Percentiles rank a stretch among this genome's conserved stretches.
Conservation (phyloP, 2,113 vertebrate species). For the Ptilorrhoa leucosticta region DNA sequence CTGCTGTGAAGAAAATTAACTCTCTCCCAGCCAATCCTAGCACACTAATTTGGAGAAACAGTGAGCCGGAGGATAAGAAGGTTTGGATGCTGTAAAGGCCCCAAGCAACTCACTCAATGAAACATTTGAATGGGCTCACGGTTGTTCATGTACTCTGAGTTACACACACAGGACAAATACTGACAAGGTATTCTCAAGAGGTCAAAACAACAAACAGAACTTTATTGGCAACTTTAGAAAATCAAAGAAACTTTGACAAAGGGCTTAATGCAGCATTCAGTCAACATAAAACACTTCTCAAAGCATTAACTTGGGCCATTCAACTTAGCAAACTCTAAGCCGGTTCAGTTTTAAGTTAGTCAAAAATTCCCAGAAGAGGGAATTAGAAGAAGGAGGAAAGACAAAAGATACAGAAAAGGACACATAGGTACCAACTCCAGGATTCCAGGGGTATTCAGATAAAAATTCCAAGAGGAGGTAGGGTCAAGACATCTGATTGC, state of each 20-base stretch:
- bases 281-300: background rate
- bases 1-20: background rate
- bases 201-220: background rate
- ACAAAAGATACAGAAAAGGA: background rate
- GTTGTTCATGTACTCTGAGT: background rate
- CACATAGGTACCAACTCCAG: background rate
- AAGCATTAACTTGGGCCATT: background rate
- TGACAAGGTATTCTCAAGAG: background rate
- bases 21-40: background rate
- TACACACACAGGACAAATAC: background rate
- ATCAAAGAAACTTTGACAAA: background rate
- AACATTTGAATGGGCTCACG: background rate
- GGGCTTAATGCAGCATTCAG: background rate
- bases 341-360: background rate
- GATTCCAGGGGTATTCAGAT: background rate
- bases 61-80: background rate
- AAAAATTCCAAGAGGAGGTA: background rate
- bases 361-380: background rate
- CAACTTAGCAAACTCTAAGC: background rate
- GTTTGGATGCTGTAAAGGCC: background rate
- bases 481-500: background rate
- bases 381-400: background rate
- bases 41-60: background rate
- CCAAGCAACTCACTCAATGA: fast-evolving
- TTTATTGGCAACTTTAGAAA: background rate